These are phyloP conservation scores for Drosophila mojavensis DNA, from an alignment of 1,140 invertebrate species.

Conservation along the genomic window DNA sequence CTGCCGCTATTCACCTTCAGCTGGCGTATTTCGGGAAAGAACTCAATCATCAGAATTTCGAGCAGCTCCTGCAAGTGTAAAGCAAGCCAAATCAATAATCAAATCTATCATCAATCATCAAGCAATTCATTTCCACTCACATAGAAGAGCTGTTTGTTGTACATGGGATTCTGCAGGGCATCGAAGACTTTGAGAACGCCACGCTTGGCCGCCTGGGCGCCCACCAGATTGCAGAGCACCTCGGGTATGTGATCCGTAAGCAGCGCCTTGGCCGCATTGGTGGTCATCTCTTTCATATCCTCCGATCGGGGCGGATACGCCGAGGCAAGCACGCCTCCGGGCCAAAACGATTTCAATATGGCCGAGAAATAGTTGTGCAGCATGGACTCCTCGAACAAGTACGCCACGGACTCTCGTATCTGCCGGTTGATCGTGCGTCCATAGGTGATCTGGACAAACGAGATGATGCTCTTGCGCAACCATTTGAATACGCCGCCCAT, in stretches of 20 bases:
- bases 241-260: constrained; percentile 91
- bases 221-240: constrained; percentile 92
- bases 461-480: constrained; percentile 93
- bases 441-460: constrained; percentile 96
- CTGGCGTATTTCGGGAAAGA: constrained; percentile 89
- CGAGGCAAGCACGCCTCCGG: constrained; percentile 89
- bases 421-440: constrained; percentile 96
- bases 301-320: constrained; percentile 86
- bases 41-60: constrained; percentile 89
- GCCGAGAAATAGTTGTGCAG: constrained; percentile 93
- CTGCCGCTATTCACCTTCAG: constrained; percentile 65
- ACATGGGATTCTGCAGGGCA: constrained; percentile 91
- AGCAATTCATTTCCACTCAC: constrained; percentile 86
- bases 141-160: constrained; percentile 96
- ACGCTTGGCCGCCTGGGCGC: constrained; percentile 91
- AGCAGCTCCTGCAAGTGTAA: constrained; percentile 87
- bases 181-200: constrained; percentile 95
- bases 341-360: constrained; percentile 95
- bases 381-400: constrained; percentile 95
- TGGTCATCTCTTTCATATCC: constrained; percentile 88
- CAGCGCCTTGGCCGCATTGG: constrained; percentile 79
- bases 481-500: constrained; percentile 94
- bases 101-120: background rate
- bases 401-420: constrained; percentile 93
- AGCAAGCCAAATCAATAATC: background rate